Evolutionary conservation across 2,113 vertebrate species (phyloP).

Genomic region (Calypte anna): DNA sequence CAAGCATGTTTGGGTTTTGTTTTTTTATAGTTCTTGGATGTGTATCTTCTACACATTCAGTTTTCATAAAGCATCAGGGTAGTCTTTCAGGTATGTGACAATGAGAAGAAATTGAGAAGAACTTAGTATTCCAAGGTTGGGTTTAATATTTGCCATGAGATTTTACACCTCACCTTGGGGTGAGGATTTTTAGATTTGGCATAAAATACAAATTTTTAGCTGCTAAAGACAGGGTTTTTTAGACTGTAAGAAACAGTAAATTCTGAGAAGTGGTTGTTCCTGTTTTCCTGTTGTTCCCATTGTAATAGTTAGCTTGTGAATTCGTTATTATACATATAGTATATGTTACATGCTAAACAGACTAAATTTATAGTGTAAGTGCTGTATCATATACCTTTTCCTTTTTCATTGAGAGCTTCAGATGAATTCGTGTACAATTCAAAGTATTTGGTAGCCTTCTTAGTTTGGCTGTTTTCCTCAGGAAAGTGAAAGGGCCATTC

Average conservation of each 20-base stretch:
- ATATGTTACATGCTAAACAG: not conserved
- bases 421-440: not conserved
- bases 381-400: not conserved
- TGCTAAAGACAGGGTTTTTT: not conserved
- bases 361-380: not conserved
- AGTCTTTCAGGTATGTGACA: not conserved
- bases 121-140: not conserved
- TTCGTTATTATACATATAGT: not conserved
- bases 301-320: not conserved
- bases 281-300: not conserved
- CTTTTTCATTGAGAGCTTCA: not conserved
- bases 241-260: not conserved
- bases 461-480: not conserved
- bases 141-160: not conserved
- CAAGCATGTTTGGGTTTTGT: not conserved
- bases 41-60: not conserved
- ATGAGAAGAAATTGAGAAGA: not conserved
- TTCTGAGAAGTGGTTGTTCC: not conserved
- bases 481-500: not conserved
- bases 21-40: not conserved
- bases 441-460: not conserved
- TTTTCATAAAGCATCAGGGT: not conserved
- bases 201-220: not conserved
- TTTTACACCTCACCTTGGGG: not conserved
- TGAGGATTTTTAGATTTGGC: not conserved